Evolutionary conservation across 2,113 vertebrate species (phyloP).

Genomic region (Addax nasomaculatus): DNA sequence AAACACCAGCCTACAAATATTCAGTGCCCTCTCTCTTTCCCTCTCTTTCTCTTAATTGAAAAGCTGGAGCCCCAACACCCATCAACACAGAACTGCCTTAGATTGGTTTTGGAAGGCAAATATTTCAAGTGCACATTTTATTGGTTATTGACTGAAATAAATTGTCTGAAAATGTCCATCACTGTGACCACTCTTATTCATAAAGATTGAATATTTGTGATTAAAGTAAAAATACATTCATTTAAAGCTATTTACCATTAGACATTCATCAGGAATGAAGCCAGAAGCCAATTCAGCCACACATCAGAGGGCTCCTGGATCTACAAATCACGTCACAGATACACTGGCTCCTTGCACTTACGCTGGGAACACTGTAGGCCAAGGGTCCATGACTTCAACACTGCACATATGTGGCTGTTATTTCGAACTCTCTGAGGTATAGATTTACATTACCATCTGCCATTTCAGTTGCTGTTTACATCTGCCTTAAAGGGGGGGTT

Average conservation of each 20-base stretch:
- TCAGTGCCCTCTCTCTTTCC: background rate
- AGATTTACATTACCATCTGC: conserved; percentile 75
- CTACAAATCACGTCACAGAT: conserved; percentile 1
- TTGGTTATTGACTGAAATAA: conserved; percentile 31
- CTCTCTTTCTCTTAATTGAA: background rate
- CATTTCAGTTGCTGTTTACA: conserved; percentile 60
- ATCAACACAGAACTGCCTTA: background rate
- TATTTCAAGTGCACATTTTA: background rate
- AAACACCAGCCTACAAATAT: background rate
- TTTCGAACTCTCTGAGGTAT: conserved; percentile 64
- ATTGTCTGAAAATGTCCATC: background rate
- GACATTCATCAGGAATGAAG: conserved; percentile 4
- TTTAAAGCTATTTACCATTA: conserved; percentile 19
- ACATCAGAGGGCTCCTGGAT: background rate
- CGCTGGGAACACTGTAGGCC: background rate
- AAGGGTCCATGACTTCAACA: conserved; percentile 44
- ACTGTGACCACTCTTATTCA: background rate
- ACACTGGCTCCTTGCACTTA: conserved; percentile 2
- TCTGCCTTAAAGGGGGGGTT: conserved; percentile 50
- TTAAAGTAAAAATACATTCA: conserved; percentile 40
- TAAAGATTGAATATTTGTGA: conserved; percentile 21
- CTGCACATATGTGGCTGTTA: conserved; percentile 22
- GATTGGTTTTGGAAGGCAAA: background rate
- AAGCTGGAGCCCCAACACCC: background rate
- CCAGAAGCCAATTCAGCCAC: background rate